Conservation (phyloP, 2,797 vertebrate species). For the Ciconia nigra region DNA sequence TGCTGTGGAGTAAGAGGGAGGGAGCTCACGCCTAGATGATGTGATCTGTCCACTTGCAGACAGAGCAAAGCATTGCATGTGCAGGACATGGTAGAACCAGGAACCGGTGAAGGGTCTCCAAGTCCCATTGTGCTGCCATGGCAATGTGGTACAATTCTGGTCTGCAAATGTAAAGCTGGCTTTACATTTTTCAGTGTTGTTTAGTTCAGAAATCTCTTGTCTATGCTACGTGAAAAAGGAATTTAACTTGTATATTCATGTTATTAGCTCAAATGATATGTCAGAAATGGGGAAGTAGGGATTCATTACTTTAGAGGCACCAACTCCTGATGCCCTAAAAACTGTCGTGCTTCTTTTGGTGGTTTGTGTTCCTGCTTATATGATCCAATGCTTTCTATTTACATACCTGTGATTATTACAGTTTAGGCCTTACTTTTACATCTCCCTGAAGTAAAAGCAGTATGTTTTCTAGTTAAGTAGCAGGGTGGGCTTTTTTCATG, state of each 20-base stretch:
- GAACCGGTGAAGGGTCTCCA: neutral
- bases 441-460: neutral
- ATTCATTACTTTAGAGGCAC: neutral
- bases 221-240: neutral
- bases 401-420: neutral
- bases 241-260: neutral
- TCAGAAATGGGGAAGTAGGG: neutral
- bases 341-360: neutral
- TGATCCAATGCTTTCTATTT: neutral
- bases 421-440: neutral
- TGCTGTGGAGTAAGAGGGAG: neutral
- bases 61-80: neutral
- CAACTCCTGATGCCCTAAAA: neutral
- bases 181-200: neutral
- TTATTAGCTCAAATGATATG: neutral
- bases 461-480: neutral
- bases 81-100: rapidly evolving
- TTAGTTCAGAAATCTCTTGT: neutral
- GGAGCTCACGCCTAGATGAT: neutral
- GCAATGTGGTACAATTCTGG: neutral
- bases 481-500: neutral
- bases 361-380: neutral
- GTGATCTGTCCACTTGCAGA: neutral
- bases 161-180: neutral
- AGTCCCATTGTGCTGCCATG: rapidly evolving